Evolutionary conservation across 2,888 invertebrate genomes (phyloP).

Genomic region (Agrotis ipsilon): DNA sequence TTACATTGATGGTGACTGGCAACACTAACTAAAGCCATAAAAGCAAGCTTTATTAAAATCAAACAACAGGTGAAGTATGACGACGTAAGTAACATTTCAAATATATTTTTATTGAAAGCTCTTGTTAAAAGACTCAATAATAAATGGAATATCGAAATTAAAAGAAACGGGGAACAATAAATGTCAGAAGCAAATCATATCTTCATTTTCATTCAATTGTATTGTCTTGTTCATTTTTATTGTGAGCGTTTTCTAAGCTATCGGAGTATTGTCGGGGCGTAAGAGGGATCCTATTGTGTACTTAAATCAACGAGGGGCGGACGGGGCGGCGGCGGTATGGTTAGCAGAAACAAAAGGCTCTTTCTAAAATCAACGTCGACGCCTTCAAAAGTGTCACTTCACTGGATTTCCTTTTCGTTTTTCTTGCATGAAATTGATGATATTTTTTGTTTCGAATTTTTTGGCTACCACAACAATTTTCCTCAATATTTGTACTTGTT

Average conservation of each 20-base stretch:
- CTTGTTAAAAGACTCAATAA: constrained; percentile 48
- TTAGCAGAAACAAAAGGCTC: constrained; percentile 83
- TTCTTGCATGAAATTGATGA: constrained; percentile 66
- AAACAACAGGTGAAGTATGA: constrained; percentile 76
- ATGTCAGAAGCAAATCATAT: constrained; percentile 77
- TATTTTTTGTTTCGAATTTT: constrained; percentile 54
- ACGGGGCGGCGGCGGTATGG: constrained; percentile 74
- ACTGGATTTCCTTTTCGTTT: constrained; percentile 74
- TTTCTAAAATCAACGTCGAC: constrained; percentile 81
- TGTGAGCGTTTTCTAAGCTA: constrained; percentile 86
- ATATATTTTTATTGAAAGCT: constrained; percentile 36
- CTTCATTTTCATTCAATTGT: constrained; percentile 81
- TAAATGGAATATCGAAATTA: constrained; percentile 67
- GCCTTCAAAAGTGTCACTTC: constrained; percentile 81
- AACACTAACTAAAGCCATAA: constrained; percentile 84
- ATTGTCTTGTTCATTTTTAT: constrained; percentile 85
- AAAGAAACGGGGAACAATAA: constrained; percentile 70
- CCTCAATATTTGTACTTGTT: constrained; percentile 21
- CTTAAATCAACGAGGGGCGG: constrained; percentile 83
- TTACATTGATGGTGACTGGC: constrained; percentile 86
- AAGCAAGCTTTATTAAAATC: constrained; percentile 81
- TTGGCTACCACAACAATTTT: constrained; percentile 7
- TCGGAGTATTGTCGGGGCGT: constrained; percentile 81
- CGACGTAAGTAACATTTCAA: constrained; percentile 9
- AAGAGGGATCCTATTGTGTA: constrained; percentile 82